Percentiles rank a stretch among this genome's conserved stretches.
Evolutionary conservation across 2,888 invertebrate species (phyloP).

Genomic region (Rhodophaea formosa): DNA sequence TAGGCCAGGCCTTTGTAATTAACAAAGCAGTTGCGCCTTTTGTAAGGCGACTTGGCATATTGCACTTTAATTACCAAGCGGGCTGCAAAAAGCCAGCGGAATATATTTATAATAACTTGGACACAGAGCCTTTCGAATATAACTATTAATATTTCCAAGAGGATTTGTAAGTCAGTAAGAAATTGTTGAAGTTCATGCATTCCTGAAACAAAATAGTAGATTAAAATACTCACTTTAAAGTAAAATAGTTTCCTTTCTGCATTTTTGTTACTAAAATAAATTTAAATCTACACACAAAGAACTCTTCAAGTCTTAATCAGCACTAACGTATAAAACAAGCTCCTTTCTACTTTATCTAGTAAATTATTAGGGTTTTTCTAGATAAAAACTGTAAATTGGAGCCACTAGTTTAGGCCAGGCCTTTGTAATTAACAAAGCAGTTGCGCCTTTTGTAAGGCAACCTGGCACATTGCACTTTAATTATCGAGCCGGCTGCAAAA

Average conservation of each 20-base stretch:
- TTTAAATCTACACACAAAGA: too few species aligned
- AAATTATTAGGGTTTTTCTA: not conserved
- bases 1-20: conserved; percentile 33
- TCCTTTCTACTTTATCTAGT: not conserved
- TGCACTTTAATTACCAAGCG: conserved; percentile 36
- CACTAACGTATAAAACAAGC: not conserved
- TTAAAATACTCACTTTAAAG: too few species aligned
- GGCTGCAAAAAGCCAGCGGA: not conserved
- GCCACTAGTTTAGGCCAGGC: conserved; percentile 12
- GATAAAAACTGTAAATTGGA: not conserved
- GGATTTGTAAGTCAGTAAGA: too few species aligned
- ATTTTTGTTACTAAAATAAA: too few species aligned
- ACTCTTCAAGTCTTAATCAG: not conserved
- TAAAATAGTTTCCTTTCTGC: too few species aligned
- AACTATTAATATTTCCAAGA: too few species aligned
- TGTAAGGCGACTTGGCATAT: conserved; percentile 37
- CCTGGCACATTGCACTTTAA: conserved; percentile 37
- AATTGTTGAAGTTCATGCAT: too few species aligned
- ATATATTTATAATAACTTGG: not conserved
- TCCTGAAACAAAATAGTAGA: too few species aligned
- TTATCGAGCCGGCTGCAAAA: conserved; percentile 20
- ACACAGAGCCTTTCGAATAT: too few species aligned
- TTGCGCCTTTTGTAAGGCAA: conserved; percentile 41
- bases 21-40: conserved; percentile 38
- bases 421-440: conserved; percentile 39